Percentiles rank a stretch among this genome's conserved stretches.
phyloP scores from a whole-genome alignment of 2,797 vertebrate genomes.

The Pangasius krempfi region DNA sequence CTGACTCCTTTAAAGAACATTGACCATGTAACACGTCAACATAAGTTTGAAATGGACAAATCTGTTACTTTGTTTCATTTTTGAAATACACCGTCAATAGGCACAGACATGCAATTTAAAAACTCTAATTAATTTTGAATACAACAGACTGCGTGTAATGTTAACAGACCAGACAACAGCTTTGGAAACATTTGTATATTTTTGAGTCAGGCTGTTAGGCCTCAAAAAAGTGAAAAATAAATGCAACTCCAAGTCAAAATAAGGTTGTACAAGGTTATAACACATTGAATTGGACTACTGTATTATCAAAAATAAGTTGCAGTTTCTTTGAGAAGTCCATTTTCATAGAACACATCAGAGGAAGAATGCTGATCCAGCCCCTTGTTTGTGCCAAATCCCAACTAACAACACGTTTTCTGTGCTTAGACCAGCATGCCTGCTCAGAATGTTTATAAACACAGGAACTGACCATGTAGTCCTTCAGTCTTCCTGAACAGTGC shows the following conservation, averaged over 20 bases:
- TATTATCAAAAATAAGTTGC: conserved; percentile 38
- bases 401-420: neutral
- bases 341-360: neutral
- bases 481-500: neutral
- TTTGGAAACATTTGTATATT: conserved; percentile 12
- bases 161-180: neutral
- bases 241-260: conserved; percentile 30
- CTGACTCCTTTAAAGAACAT: neutral
- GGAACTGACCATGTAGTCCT: conserved; percentile 11
- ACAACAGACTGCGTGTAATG: neutral
- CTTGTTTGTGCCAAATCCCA: neutral
- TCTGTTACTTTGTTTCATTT: neutral
- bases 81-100: neutral
- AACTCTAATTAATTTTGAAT: neutral
- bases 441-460: conserved; percentile 7
- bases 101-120: neutral
- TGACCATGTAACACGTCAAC: neutral
- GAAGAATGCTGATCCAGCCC: neutral
- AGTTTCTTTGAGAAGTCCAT: conserved; percentile 26
- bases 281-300: conserved; percentile 36
- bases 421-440: neutral
- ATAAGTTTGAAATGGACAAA: neutral
- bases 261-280: conserved; percentile 33
- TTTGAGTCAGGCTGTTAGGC: neutral
- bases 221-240: conserved; percentile 16